Conservation (phyloP, 2,888 invertebrate genomes). For the Eumacrocentrus americanus region DNA sequence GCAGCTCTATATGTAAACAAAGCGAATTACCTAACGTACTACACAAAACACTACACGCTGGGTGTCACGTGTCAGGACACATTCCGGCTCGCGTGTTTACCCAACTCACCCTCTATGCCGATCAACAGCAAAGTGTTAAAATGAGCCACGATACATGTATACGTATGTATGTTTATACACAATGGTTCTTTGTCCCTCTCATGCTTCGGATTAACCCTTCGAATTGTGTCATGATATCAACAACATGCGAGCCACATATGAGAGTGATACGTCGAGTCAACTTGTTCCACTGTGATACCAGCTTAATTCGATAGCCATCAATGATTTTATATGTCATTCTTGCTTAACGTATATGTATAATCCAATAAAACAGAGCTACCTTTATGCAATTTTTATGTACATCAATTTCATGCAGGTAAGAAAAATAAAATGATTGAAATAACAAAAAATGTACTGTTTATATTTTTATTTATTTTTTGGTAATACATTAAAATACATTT, state of each 20-base stretch:
- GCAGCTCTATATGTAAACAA: not conserved
- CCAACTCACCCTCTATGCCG: constrained; percentile 17
- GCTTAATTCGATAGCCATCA: constrained; percentile 20
- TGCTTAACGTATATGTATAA: not conserved
- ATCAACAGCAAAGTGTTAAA: constrained; percentile 44
- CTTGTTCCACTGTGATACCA: constrained; percentile 19
- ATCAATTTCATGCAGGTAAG: too few relatives aligned
- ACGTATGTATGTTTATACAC: not conserved
- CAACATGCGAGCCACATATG: constrained; percentile 7
- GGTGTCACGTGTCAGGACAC: constrained; percentile 18
- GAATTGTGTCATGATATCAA: constrained; percentile 15
- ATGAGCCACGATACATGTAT: constrained; percentile 39
- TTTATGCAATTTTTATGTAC: too few relatives aligned
- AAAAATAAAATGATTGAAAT: too few relatives aligned
- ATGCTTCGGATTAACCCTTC: not conserved
- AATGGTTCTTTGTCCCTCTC: not conserved
- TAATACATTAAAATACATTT: not conserved
- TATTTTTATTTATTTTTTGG: not conserved
- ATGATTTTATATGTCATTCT: constrained; percentile 2
- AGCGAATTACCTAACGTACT: not conserved
- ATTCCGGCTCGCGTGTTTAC: constrained; percentile 18
- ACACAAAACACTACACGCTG: too few relatives aligned
- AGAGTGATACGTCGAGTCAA: constrained; percentile 7
- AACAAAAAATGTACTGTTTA: too few relatives aligned
- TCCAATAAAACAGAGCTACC: too few relatives aligned